phyloP scores from a whole-genome alignment of 2,888 invertebrate genomes.

The Tryphoninae sp. region DNA sequence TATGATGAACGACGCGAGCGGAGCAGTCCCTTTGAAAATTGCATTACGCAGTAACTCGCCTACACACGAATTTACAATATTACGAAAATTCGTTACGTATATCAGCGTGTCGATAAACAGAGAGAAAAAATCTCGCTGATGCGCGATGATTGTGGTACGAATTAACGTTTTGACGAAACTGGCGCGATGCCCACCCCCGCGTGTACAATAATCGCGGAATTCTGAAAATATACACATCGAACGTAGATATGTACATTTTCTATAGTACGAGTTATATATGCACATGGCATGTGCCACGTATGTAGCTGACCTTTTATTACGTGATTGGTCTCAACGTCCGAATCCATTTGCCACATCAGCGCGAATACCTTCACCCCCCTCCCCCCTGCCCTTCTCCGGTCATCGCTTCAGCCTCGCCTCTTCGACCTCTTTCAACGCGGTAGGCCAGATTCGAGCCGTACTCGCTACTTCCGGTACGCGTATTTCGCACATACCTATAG shows the following conservation, averaged over 20 bases:
- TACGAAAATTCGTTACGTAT: slow-evolving; percentile 27
- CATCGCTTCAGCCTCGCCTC: not conserved
- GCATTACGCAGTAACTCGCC: slow-evolving; percentile 11
- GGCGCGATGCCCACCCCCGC: slow-evolving; percentile 6
- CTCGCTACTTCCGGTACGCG: slow-evolving; percentile 39
- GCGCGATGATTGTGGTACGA: slow-evolving; percentile 43
- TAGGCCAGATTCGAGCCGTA: slow-evolving; percentile 38
- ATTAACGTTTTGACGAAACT: slow-evolving; percentile 52
- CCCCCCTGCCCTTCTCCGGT: not conserved
- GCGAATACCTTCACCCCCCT: not conserved
- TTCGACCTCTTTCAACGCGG: slow-evolving; percentile 45
- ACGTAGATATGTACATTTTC: not conserved
- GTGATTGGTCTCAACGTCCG: slow-evolving; percentile 52
- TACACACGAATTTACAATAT: not conserved
- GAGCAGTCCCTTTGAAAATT: slow-evolving; percentile 1
- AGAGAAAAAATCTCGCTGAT: slow-evolving; percentile 15
- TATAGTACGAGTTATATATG: slow-evolving; percentile 1
- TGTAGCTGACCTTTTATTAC: slow-evolving; percentile 54
- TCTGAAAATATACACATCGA: slow-evolving; percentile 1
- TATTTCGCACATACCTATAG: slow-evolving; percentile 6
- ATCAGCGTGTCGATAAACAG: too few relatives aligned
- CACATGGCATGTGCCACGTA: not conserved
- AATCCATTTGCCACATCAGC: slow-evolving; percentile 62
- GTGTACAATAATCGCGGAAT: slow-evolving; percentile 42
- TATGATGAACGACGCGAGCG: slow-evolving; percentile 2